These are phyloP conservation scores for Bombus impatiens DNA, from an alignment of 1,140 invertebrate genomes.

Conservation along the genomic window DNA sequence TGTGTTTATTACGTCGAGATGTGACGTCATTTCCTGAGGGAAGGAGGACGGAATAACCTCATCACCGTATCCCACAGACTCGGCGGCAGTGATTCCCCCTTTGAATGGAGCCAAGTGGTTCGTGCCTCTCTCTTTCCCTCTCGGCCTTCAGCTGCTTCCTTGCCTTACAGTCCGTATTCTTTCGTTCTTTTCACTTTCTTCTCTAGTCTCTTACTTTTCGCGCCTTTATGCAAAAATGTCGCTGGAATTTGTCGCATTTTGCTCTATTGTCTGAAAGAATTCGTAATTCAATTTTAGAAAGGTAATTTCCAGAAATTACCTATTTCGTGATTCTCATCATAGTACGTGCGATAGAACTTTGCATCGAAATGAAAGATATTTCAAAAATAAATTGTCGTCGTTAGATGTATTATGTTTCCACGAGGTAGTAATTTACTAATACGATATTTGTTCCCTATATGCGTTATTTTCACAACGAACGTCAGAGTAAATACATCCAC, in stretches of 20 bases:
- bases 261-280: neutral
- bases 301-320: neutral
- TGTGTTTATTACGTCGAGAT: conserved; percentile 72
- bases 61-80: conserved; percentile 67
- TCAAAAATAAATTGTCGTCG: neutral
- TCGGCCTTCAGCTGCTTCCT: conserved; percentile 27
- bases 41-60: conserved; percentile 70
- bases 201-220: conserved; percentile 12
- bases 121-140: conserved; percentile 22
- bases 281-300: neutral
- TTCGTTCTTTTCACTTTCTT: conserved; percentile 16
- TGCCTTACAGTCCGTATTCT: conserved; percentile 27
- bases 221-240: conserved; percentile 14
- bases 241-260: neutral
- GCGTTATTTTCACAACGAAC: neutral
- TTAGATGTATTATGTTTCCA: too few species aligned
- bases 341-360: neutral
- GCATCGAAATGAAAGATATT: too few species aligned
- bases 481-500: neutral
- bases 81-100: conserved; percentile 47
- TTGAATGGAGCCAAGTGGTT: conserved; percentile 57
- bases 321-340: neutral
- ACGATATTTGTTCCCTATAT: too few species aligned
- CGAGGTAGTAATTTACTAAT: too few species aligned
- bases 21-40: conserved; percentile 70